Evolutionary conservation across 2,797 vertebrate genomes (phyloP).

Genomic region (Rhabdomys pumilio): DNA sequence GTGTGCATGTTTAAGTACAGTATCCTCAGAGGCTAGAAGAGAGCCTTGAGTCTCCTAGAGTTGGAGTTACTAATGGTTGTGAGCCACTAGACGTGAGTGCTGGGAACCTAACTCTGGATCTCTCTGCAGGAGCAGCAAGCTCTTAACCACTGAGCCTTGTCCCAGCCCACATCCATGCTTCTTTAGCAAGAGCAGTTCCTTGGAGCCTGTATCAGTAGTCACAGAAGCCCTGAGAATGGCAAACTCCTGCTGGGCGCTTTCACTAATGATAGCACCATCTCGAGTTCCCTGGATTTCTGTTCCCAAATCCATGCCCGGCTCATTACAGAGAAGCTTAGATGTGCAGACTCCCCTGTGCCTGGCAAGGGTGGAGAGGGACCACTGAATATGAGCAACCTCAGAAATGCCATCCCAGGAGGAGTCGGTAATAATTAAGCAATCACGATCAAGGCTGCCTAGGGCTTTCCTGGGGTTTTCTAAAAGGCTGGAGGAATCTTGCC

Average conservation of each 20-base stretch:
- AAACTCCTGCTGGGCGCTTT: not conserved
- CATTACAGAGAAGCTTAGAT: not conserved
- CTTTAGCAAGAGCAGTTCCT: not conserved
- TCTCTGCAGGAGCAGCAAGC: not conserved
- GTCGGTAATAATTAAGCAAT: constrained; percentile 50
- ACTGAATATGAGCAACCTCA: not conserved
- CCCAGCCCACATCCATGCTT: not conserved
- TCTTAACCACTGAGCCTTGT: not conserved
- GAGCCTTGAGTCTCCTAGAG: not conserved
- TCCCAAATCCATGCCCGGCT: not conserved
- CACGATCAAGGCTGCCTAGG: constrained; percentile 38
- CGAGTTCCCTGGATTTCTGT: not conserved
- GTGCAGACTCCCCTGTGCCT: not conserved
- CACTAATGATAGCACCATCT: not conserved
- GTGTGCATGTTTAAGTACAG: not conserved
- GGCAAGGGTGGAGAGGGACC: not conserved
- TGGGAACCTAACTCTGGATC: not conserved
- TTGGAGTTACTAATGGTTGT: not conserved
- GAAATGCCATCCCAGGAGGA: not conserved
- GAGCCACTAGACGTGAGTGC: not conserved
- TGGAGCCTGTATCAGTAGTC: not conserved
- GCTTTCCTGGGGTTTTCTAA: constrained; percentile 63
- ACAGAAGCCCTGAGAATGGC: not conserved
- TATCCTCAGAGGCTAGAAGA: not conserved
- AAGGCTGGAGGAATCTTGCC: constrained; percentile 79